A percentile compares a stretch with the other conserved stretches of the same genome.
Conservation (phyloP, 2,113 vertebrate species). For the Psettodes erumei region DNA sequence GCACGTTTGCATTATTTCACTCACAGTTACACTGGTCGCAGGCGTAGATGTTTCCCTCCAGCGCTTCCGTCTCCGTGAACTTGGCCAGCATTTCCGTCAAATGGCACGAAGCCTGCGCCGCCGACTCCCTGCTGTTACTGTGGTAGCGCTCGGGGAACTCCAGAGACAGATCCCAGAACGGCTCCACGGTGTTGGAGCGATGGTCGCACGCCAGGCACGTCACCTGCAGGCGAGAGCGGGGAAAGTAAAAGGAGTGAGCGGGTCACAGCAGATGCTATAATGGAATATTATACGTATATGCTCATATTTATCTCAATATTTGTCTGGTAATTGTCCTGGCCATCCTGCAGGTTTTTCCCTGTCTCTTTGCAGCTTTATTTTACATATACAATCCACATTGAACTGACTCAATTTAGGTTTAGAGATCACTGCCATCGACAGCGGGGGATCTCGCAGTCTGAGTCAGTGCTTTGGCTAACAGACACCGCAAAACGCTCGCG, state of each 20-base stretch:
- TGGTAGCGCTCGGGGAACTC: slow-evolving; percentile 98
- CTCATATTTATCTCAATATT: no score
- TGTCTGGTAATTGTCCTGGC: not conserved
- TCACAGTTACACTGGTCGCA: slow-evolving; percentile 98
- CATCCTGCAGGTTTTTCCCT: not conserved
- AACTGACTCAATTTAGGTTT: no score
- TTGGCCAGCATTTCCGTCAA: slow-evolving; percentile 98
- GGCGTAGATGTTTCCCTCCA: slow-evolving; percentile 97
- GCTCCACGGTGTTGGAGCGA: slow-evolving; percentile 96
- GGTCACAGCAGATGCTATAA: not conserved
- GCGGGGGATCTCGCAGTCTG: slow-evolving; percentile 1
- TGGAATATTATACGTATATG: not conserved
- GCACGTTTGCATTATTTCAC: slow-evolving; percentile 53
- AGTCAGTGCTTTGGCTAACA: not conserved
- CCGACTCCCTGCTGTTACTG: slow-evolving; percentile 77
- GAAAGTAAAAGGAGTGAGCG: not conserved
- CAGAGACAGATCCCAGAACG: slow-evolving; percentile 98
- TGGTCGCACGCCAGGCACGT: slow-evolving; percentile 95
- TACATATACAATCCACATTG: not conserved
- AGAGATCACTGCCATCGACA: not conserved
- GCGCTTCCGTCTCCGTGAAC: slow-evolving; percentile 97
- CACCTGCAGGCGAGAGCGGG: slow-evolving; percentile 80
- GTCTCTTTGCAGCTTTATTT: not conserved
- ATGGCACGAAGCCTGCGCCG: slow-evolving; percentile 84
- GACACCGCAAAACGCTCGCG: not conserved